Conservation (phyloP, 1,140 invertebrate species). For the Drosophila athabasca region DNA sequence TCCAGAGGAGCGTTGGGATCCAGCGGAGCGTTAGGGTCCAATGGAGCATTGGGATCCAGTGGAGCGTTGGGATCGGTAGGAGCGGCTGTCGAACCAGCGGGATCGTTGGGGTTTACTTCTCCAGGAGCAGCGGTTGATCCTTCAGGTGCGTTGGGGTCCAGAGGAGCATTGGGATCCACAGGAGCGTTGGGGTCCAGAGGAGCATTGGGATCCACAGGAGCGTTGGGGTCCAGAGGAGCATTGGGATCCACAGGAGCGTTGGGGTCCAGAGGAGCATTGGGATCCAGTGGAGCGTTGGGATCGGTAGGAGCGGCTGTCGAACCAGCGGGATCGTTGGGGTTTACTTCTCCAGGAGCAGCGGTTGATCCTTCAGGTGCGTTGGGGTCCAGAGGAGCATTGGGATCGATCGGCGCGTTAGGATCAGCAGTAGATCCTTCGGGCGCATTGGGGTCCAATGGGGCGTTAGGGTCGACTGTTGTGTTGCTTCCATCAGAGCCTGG, state of each 20-base stretch:
- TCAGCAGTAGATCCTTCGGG: slow-evolving; percentile 18
- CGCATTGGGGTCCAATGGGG: slow-evolving; percentile 31
- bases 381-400: slow-evolving; percentile 5
- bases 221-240: slow-evolving; percentile 7
- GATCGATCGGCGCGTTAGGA: slow-evolving; percentile 28
- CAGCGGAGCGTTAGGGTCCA: slow-evolving; percentile 25
- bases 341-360: neutral
- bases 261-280: no score
- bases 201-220: slow-evolving; percentile 4
- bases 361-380: slow-evolving; percentile 3
- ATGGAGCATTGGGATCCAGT: slow-evolving; percentile 11
- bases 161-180: no score
- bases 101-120: slow-evolving; percentile 12
- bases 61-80: slow-evolving; percentile 9
- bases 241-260: slow-evolving; percentile 5
- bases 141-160: neutral
- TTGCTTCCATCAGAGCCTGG: slow-evolving; percentile 16
- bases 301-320: slow-evolving; percentile 10
- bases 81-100: neutral
- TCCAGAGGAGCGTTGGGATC: slow-evolving; percentile 16
- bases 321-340: neutral
- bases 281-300: slow-evolving; percentile 4
- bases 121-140: neutral
- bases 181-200: neutral
- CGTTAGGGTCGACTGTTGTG: slow-evolving; percentile 17